Evolutionary conservation across 1,140 invertebrate genomes (phyloP).

Genomic region (Macrobrachium nipponense): DNA sequence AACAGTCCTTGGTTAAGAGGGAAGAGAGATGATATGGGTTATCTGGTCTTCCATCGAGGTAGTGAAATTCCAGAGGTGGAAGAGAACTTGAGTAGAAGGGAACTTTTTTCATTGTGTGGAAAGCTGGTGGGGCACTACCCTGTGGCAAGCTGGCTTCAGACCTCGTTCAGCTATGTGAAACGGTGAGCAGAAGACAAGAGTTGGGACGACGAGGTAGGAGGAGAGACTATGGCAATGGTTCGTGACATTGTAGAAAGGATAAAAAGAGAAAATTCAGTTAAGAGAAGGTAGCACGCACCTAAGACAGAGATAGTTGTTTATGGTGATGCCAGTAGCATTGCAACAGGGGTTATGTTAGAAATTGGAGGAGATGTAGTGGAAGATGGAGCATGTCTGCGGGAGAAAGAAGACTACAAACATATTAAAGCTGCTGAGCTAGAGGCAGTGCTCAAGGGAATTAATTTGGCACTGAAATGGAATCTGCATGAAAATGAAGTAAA

Average conservation of each 20-base stretch:
- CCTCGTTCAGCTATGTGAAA: not conserved
- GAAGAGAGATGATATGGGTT: not conserved
- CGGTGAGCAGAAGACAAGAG: not conserved
- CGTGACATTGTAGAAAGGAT: not conserved
- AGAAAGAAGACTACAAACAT: slow-evolving; percentile 28
- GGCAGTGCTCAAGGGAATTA: not conserved
- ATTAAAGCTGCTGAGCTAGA: slow-evolving; percentile 25
- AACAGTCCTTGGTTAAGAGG: not conserved
- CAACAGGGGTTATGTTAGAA: not conserved
- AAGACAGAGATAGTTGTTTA: no score
- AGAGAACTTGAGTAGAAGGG: not conserved
- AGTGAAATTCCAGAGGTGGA: not conserved
- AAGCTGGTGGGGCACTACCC: not conserved
- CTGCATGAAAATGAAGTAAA: not conserved
- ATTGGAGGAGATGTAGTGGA: slow-evolving; percentile 5
- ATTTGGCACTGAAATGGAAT: not conserved
- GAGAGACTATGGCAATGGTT: not conserved
- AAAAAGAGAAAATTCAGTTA: no score
- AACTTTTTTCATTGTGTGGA: not conserved
- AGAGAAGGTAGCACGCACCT: no score
- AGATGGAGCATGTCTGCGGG: not conserved
- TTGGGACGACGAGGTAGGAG: not conserved
- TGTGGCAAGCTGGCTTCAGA: not conserved
- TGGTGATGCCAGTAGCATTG: no score
- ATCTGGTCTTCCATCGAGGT: not conserved